Percentiles rank a stretch among this genome's conserved stretches.
Conservation (phyloP, 2,888 invertebrate species). For the Odontomyia ornata region DNA sequence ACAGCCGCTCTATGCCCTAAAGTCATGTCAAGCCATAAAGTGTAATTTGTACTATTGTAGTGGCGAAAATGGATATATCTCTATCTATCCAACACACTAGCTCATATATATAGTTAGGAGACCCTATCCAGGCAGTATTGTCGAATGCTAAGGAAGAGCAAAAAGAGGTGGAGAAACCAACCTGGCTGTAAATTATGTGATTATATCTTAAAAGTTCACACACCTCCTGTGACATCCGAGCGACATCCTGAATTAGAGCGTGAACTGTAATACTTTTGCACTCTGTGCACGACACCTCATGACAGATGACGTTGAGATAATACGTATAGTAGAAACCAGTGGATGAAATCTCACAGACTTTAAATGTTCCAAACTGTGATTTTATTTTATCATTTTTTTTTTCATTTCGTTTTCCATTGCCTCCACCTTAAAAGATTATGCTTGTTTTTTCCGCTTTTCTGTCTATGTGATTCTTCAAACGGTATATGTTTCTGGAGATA, state of each 20-base stretch:
- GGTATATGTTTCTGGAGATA: slow-evolving; percentile 22
- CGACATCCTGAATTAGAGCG: slow-evolving; percentile 49
- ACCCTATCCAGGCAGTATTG: neutral
- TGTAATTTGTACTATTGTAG: slow-evolving; percentile 44
- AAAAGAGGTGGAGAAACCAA: slow-evolving; percentile 37
- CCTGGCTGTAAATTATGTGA: slow-evolving; percentile 49
- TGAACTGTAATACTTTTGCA: slow-evolving; percentile 47
- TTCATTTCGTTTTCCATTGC: neutral
- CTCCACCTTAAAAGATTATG: slow-evolving; percentile 29
- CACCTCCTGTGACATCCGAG: slow-evolving; percentile 49
- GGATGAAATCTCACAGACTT: slow-evolving; percentile 41
- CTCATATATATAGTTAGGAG: neutral
- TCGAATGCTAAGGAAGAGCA: neutral
- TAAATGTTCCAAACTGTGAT: slow-evolving; percentile 27
- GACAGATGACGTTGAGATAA: slow-evolving; percentile 40
- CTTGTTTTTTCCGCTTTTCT: slow-evolving; percentile 32
- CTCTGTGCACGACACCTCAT: slow-evolving; percentile 29
- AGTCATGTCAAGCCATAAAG: slow-evolving; percentile 46
- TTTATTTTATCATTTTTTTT: slow-evolving; percentile 8
- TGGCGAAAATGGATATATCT: slow-evolving; percentile 40
- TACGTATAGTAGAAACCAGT: slow-evolving; percentile 44
- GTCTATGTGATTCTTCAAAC: slow-evolving; percentile 33
- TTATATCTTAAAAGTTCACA: slow-evolving; percentile 48
- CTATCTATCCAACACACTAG: slow-evolving; percentile 2
- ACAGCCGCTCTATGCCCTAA: neutral